Conservation (phyloP, 2,797 vertebrate genomes). For the Gobionotothen gibberifrons region DNA sequence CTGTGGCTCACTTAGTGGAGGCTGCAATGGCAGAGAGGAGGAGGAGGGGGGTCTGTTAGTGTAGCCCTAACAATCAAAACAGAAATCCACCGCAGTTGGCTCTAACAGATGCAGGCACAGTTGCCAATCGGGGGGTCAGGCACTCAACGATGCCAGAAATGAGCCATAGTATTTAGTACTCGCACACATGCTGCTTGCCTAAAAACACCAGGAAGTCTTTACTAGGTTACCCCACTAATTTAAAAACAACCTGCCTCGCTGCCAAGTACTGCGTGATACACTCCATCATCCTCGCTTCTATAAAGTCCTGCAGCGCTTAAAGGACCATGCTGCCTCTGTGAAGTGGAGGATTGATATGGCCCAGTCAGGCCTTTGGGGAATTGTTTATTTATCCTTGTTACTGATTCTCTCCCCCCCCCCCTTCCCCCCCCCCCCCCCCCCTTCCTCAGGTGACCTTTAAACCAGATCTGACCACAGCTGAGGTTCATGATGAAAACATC, state of each 20-base stretch:
- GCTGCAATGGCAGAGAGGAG: constrained; percentile 29
- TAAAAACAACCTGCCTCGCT: neutral
- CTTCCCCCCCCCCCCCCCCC: too few relatives aligned
- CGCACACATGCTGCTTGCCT: constrained; percentile 5
- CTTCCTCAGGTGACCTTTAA: constrained; percentile 86
- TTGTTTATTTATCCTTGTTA: constrained; percentile 62
- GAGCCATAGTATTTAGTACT: constrained; percentile 20
- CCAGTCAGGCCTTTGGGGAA: constrained; percentile 36
- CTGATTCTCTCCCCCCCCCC: constrained; percentile 48
- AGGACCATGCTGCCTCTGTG: constrained; percentile 3
- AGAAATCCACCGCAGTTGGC: constrained; percentile 50
- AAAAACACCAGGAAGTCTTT: neutral
- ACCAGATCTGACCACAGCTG: constrained; percentile 83
- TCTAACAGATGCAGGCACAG: constrained; percentile 35
- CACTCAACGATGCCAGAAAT: constrained; percentile 15
- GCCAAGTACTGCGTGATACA: neutral
- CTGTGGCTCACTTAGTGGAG: constrained; percentile 47
- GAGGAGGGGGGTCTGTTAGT: constrained; percentile 6
- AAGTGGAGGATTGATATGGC: constrained; percentile 38
- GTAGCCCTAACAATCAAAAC: constrained; percentile 25
- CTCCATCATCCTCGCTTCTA: constrained; percentile 5
- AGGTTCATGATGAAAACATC: constrained; percentile 88
- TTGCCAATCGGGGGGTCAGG: constrained; percentile 16
- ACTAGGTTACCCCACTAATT: neutral
- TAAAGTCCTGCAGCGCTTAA: constrained; percentile 30